Percentiles rank a stretch among this genome's conserved stretches.
Evolutionary conservation across 2,113 vertebrate species (phyloP).

Genomic region (Proteles cristata): DNA sequence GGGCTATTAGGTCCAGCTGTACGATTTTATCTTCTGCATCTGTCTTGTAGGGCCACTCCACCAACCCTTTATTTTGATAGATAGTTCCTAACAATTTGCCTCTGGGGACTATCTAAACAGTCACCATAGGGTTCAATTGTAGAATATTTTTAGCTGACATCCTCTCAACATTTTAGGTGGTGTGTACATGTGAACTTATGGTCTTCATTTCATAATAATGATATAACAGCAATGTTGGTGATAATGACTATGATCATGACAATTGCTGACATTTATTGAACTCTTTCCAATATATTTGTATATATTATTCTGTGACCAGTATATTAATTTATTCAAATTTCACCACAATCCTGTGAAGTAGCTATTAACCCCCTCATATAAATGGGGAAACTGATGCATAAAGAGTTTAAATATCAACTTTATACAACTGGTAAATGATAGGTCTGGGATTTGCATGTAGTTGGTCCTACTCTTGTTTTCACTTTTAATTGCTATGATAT

Average conservation of each 20-base stretch:
- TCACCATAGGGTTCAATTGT: background rate
- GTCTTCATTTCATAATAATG: background rate
- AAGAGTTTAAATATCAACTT: conserved; percentile 7
- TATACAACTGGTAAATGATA: background rate
- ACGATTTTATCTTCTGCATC: conserved; percentile 21
- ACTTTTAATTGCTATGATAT: background rate
- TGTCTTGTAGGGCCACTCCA: background rate
- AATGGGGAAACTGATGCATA: background rate
- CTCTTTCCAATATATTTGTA: background rate
- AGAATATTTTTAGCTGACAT: background rate
- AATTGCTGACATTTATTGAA: background rate
- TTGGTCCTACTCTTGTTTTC: background rate
- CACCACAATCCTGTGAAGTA: background rate
- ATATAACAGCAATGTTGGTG: background rate
- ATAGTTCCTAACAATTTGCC: background rate
- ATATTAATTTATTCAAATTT: background rate
- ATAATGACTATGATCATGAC: background rate
- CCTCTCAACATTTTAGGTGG: background rate
- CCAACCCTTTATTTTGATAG: background rate
- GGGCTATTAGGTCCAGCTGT: conserved; percentile 40
- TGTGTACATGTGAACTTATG: background rate
- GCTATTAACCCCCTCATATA: background rate
- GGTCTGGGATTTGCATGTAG: background rate
- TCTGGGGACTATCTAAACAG: background rate
- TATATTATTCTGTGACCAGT: background rate